phyloP scores from a whole-genome alignment of 2,888 invertebrate species.

The Troides aeacus region DNA sequence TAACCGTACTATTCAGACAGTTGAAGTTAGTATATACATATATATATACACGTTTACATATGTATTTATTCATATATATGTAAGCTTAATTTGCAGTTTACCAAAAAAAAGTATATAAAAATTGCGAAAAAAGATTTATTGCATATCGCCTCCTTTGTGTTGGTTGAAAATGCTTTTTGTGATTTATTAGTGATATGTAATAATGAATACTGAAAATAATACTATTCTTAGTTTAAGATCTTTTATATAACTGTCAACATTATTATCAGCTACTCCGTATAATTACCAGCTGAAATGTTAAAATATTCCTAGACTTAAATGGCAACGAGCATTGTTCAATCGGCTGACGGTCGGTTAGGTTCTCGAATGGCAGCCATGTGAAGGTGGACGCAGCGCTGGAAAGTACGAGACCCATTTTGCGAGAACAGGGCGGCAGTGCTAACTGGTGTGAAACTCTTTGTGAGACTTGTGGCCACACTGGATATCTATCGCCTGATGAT shows the following conservation, averaged over 20 bases:
- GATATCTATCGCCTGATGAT: neutral
- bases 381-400: too few species aligned
- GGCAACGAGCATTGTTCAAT: too few species aligned
- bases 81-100: constrained; percentile 21
- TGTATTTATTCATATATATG: neutral
- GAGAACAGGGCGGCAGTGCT: too few species aligned
- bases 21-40: neutral
- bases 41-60: neutral
- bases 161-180: constrained; percentile 16
- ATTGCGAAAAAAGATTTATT: neutral
- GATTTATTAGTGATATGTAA: constrained; percentile 18
- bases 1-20: constrained; percentile 7
- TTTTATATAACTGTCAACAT: neutral
- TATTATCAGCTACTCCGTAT: neutral
- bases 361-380: too few species aligned
- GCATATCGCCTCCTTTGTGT: neutral
- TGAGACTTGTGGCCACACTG: too few species aligned
- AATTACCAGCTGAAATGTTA: neutral
- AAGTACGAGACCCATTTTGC: too few species aligned
- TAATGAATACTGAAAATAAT: constrained; percentile 1
- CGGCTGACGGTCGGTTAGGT: too few species aligned
- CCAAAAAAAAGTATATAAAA: constrained; percentile 4
- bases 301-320: too few species aligned
- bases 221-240: neutral
- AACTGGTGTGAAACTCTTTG: too few species aligned